Evolutionary conservation across 2,113 vertebrate species (phyloP).

Genomic region (Butorides virescens): DNA sequence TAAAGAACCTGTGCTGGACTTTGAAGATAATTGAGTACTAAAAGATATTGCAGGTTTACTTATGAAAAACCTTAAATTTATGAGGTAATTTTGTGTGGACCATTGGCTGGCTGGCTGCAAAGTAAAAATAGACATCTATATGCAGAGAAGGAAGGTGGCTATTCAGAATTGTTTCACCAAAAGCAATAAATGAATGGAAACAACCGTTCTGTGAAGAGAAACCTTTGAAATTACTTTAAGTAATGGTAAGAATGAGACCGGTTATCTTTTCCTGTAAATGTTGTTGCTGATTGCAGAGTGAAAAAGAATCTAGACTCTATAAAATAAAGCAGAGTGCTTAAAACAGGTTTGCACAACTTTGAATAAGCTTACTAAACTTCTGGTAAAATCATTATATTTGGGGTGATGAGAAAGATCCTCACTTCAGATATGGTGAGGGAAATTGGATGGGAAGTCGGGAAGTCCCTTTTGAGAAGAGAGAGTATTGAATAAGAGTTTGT

Average conservation of each 20-base stretch:
- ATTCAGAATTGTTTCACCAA: background rate
- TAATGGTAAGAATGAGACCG: background rate
- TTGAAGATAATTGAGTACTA: background rate
- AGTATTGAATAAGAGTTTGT: background rate
- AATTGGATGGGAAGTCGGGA: background rate
- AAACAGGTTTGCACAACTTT: background rate
- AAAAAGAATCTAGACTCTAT: background rate
- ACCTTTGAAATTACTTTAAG: conserved; percentile 13
- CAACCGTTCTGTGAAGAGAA: background rate
- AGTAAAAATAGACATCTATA: background rate
- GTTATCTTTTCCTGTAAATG: background rate
- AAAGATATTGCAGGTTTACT: background rate
- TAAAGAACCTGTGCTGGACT: background rate
- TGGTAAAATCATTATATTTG: background rate
- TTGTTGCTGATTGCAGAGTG: background rate
- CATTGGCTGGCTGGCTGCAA: background rate
- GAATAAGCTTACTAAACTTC: background rate
- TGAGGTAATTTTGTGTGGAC: background rate
- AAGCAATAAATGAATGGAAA: conserved; percentile 11
- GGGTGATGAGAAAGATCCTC: background rate
- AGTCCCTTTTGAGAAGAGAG: background rate
- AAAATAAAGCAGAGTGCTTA: background rate
- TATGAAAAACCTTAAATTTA: background rate
- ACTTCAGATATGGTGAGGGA: background rate
- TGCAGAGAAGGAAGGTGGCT: conserved; percentile 4